Percentiles rank a stretch among this genome's conserved stretches.
Conservation (phyloP, 2,797 vertebrate species). For the Lagorchestes hirsutus region DNA sequence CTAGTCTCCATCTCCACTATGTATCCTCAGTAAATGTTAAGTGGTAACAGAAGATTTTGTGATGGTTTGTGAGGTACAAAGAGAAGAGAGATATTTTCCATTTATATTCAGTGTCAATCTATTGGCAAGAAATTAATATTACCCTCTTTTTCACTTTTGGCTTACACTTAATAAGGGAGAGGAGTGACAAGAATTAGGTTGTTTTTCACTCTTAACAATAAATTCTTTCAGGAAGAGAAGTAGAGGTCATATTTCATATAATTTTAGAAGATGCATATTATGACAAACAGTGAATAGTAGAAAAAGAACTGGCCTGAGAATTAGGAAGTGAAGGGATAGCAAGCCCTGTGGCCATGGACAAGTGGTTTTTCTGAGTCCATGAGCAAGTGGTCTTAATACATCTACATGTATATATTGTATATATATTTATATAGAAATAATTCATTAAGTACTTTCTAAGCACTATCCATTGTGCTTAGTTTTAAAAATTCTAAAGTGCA, state of each 20-base stretch:
- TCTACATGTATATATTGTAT: too few species aligned
- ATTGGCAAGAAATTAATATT: slow-evolving; percentile 42
- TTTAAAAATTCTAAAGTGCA: background rate
- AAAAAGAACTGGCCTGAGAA: background rate
- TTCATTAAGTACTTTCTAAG: background rate
- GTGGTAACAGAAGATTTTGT: slow-evolving; percentile 42
- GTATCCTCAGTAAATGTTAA: slow-evolving; percentile 37
- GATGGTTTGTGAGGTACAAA: slow-evolving; percentile 42
- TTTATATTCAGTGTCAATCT: slow-evolving; percentile 53
- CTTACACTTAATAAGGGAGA: slow-evolving; percentile 1
- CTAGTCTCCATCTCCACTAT: slow-evolving; percentile 55
- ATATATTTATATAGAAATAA: too few species aligned
- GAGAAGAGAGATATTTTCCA: slow-evolving; percentile 40
- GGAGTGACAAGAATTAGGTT: background rate
- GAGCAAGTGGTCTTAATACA: background rate
- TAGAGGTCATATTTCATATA: background rate
- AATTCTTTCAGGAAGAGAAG: background rate
- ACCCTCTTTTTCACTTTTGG: background rate
- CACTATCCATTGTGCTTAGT: background rate
- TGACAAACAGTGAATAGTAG: background rate
- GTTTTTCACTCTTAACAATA: background rate
- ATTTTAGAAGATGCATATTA: background rate
- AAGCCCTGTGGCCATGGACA: background rate
- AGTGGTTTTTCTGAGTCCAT: background rate
- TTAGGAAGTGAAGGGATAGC: background rate